Conservation (phyloP, 2,888 invertebrate species). For the Leptinotarsa haldemani region DNA sequence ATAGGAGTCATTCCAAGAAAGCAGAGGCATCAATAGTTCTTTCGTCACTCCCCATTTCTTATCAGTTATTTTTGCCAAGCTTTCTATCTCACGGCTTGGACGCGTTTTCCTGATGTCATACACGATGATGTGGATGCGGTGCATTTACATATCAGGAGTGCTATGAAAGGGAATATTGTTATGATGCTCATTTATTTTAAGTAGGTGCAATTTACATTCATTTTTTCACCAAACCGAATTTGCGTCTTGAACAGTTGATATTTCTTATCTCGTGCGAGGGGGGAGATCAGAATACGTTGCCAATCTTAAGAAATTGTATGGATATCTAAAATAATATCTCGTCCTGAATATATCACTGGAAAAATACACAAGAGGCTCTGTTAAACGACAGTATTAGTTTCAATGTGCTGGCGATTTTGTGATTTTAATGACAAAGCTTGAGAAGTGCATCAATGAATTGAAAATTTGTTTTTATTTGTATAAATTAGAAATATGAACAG, state of each 20-base stretch:
- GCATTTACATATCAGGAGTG: constrained; percentile 53
- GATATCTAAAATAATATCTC: constrained; percentile 16
- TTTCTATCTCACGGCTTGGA: constrained; percentile 29
- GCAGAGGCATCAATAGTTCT: constrained; percentile 24
- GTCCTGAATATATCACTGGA: neutral
- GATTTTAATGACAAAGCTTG: too few relatives aligned
- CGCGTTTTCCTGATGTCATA: constrained; percentile 34
- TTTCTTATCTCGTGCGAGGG: constrained; percentile 5
- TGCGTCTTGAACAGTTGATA: constrained; percentile 21
- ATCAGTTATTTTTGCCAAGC: constrained; percentile 28
- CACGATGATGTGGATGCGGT: constrained; percentile 45
- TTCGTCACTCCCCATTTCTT: constrained; percentile 32
- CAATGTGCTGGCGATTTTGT: too few relatives aligned
- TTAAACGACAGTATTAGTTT: neutral
- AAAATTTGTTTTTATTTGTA: too few relatives aligned
- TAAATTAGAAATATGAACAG: too few relatives aligned
- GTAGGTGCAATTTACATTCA: constrained; percentile 38
- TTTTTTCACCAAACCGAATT: constrained; percentile 16
- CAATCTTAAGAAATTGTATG: constrained; percentile 5
- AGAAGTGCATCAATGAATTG: too few relatives aligned
- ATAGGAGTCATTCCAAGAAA: constrained; percentile 8
- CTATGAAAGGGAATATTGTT: constrained; percentile 53
- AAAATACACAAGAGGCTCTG: neutral
- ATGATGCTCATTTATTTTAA: constrained; percentile 52
- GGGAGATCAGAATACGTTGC: constrained; percentile 13